Evolutionary conservation across 1,140 invertebrate genomes (phyloP), one percentile per base, ranked within the genome.

Genomic region (Hetaerina americana): DNA sequence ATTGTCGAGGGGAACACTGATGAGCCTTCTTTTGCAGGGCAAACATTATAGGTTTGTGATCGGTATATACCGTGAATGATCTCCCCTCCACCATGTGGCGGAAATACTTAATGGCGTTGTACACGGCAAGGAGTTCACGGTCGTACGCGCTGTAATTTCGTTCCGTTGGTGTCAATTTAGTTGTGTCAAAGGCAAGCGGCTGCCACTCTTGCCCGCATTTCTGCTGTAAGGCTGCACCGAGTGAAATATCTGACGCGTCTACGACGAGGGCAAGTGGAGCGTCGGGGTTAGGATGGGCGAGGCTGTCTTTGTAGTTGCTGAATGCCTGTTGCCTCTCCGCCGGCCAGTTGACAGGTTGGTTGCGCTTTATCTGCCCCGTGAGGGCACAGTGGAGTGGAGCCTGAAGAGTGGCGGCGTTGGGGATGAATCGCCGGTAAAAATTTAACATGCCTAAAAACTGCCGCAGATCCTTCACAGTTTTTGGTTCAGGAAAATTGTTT

Each of bases 161-260:
- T 18, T 40, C 6, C 5, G 31, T 5, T 8, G 5, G 31, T 5
- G 5, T 40, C 18, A 40, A 18, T 40, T 40, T 40, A 5, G 6
- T 40, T 18, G 31, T 8, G 18, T 8, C 5, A 18, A 40, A 40
- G 31, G 31, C 31, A 8, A 40, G 31, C 31, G 31, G 31, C 24
- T 90, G 88, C 76, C 75, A 77, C 0, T 28, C 31, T 10, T 66
- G 69, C 15, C 73, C 26, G n/a, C 69, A 24, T 8, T 31, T 68
- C 71, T 77, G 75, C 49, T 76, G 72, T 66, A 78, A 27, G 5
- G 66, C 73, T 5, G 69, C 74, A 12, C 75, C 75, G 1, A 77
- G 57, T 10, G 75, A 74, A 10, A 25, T 66, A 66, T 76, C 73
- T 1, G 77, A 78, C 25, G 69, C 76, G 40, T 78, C 77, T 12